Evolutionary conservation across 2,113 vertebrate species (phyloP).

Genomic region (Petaurus breviceps): DNA sequence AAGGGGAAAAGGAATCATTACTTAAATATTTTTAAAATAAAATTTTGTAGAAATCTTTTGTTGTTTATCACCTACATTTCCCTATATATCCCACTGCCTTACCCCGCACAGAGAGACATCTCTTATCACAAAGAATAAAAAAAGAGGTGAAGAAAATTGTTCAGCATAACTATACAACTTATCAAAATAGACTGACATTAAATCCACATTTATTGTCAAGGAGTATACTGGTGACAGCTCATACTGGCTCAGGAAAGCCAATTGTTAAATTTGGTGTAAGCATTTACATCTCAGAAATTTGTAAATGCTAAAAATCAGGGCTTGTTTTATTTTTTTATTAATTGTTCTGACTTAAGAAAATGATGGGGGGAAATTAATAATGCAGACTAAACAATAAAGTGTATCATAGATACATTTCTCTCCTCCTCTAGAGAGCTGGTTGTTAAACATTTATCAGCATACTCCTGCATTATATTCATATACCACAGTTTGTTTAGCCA

Average conservation of each 20-base stretch:
- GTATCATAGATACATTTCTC: not conserved
- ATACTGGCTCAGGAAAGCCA: not conserved
- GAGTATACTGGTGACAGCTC: not conserved
- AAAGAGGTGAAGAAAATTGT: not conserved
- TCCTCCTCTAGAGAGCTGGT: not conserved
- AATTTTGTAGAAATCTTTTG: not conserved
- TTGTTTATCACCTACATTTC: not conserved
- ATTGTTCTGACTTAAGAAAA: not conserved
- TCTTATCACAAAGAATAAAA: not conserved
- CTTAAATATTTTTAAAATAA: not conserved
- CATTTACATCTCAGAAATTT: not conserved
- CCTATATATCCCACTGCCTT: not conserved
- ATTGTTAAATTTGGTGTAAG: not conserved
- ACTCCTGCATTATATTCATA: not conserved
- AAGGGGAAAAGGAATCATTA: not conserved
- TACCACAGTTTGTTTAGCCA: not conserved
- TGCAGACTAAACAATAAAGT: not conserved
- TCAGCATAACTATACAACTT: not conserved
- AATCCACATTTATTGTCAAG: not conserved
- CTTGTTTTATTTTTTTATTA: not conserved
- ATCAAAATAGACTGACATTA: not conserved
- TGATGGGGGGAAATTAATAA: not conserved
- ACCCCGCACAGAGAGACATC: not conserved
- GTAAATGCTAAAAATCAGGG: not conserved
- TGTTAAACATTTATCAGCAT: not conserved